These are phyloP conservation scores for Carettochelys insculpta DNA, from an alignment of 2,113 vertebrate genomes.

Conservation along the genomic window DNA sequence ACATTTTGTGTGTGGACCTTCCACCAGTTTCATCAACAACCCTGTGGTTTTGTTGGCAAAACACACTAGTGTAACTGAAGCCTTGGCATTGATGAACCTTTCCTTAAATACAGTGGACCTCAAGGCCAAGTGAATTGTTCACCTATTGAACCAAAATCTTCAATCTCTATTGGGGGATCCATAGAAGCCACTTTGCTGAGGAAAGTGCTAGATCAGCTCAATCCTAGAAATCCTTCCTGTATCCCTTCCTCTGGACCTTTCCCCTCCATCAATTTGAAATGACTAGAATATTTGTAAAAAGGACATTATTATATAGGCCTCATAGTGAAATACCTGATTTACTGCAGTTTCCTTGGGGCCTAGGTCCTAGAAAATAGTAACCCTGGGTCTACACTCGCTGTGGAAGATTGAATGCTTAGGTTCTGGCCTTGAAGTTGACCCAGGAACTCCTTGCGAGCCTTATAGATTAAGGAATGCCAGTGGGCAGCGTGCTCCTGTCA, in stretches of 20 bases:
- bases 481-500: too few species aligned
- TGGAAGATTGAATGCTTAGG: too few species aligned
- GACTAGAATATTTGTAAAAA: neutral
- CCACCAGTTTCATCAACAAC: too few species aligned
- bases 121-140: neutral
- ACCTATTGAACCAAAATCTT: neutral
- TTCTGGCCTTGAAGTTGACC: too few species aligned
- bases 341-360: neutral
- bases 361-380: neutral
- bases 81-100: neutral
- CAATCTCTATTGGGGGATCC: neutral
- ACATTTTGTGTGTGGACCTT: too few species aligned
- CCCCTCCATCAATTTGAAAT: neutral
- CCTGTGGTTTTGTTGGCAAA: too few species aligned
- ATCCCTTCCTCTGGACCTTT: neutral
- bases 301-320: neutral
- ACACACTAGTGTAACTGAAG: too few species aligned
- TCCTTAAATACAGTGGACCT: neutral
- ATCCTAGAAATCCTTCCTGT: neutral
- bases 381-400: too few species aligned
- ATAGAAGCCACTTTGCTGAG: neutral
- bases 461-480: too few species aligned
- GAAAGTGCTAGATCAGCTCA: neutral
- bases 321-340: neutral
- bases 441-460: too few species aligned